Evolutionary conservation across 2,113 vertebrate species (phyloP), one percentile per base, ranked within the genome.

Genomic region (Bos javanicus): DNA sequence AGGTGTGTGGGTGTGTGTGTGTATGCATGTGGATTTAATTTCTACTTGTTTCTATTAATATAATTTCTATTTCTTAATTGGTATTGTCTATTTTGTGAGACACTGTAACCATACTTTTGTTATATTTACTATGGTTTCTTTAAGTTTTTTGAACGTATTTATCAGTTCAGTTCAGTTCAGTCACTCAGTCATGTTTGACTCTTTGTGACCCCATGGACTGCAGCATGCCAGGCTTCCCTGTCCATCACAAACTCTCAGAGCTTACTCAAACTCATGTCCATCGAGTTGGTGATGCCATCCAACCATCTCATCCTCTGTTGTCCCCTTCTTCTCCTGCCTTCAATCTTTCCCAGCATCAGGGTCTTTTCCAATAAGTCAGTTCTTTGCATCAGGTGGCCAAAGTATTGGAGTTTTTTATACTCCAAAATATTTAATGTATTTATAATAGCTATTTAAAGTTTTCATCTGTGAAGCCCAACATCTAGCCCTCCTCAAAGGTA

Each of bases 51-150:
- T 64, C 26, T 62, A 81, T 43, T 76, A 43, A 76, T 76, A 76
- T 81, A 59, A 80, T 48, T 39, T 87, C 36, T 60, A 13, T 78
- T 46, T 86, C 13, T 87, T 83, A 43, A 59, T 62, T 74, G 43
- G 43, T 52, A 64, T 9, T 78, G 36, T 89, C 14, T 64, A 50
- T 76, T 84, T 95, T 96, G 56, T 78, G 46, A 96, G 56, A 64
- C 14, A 80, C 8, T 59, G 3, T 71, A 46, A 81, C 85, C 16
- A 54, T 19, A 57, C 5, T 83, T 64, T 91, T 83, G 36, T 84
- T 94, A 36, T 93, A 36, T 94, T 92, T 88, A 56, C 48, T n/a
- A 60, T 25, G 19, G n/a, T 82, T 95, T 95, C n/a, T 21, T 87
- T 90, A n/a, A 86, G 16, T 82, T 80, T 91, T 91, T 26, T 91